Percentiles rank a stretch among this genome's conserved stretches.
Conservation (phyloP, 2,888 invertebrate genomes). For the Sminthurides aquaticus region DNA sequence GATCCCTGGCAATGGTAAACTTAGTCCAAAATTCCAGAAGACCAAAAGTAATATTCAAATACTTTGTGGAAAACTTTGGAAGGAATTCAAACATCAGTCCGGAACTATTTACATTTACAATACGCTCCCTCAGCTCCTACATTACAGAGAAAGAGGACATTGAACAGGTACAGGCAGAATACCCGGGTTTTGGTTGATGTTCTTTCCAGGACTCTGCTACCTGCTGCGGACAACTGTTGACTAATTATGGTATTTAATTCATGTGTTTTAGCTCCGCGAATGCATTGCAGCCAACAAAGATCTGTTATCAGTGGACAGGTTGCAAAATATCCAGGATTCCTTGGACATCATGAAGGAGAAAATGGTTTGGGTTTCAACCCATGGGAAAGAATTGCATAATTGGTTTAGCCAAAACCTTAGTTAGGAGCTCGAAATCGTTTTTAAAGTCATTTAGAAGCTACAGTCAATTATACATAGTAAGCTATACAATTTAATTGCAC, state of each 20-base stretch:
- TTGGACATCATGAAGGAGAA: constrained; percentile 3
- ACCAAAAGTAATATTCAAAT: background rate
- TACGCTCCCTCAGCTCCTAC: constrained; percentile 3
- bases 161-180: constrained; percentile 1
- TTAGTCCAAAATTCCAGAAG: constrained; percentile 10
- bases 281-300: background rate
- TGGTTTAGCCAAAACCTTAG: background rate
- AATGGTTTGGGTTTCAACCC: background rate
- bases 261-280: constrained; percentile 1
- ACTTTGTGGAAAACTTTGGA: constrained; percentile 3
- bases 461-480: too few species aligned
- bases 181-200: too few species aligned
- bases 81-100: background rate
- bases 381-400: background rate
- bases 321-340: background rate
- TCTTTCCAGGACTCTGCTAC: too few species aligned
- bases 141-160: constrained; percentile 5
- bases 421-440: too few species aligned
- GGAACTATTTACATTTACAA: background rate
- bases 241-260: too few species aligned
- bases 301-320: background rate
- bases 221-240: too few species aligned
- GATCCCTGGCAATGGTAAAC: background rate
- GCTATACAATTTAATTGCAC: too few species aligned
- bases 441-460: too few species aligned